phyloP scores from a whole-genome alignment of 2,113 vertebrate species.

The Geococcyx californianus region DNA sequence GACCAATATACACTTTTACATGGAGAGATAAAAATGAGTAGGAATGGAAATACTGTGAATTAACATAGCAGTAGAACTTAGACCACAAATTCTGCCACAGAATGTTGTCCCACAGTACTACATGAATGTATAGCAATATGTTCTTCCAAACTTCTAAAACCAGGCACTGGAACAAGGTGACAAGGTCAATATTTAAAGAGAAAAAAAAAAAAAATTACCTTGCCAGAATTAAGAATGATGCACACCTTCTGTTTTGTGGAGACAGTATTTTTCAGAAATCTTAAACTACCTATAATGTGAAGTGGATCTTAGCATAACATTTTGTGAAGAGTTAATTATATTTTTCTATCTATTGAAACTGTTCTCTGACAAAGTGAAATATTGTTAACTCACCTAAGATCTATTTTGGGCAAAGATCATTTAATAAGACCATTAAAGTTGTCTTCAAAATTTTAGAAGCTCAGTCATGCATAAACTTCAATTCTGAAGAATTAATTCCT shows the following conservation, averaged over 20 bases:
- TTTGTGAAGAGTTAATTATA: neutral
- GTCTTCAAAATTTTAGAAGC: slow-evolving; percentile 35
- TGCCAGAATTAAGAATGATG: neutral
- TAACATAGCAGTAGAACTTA: neutral
- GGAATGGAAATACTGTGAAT: neutral
- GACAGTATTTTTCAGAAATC: neutral
- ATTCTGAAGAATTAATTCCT: neutral
- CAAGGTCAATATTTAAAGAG: neutral
- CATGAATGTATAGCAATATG: neutral
- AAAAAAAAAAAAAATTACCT: neutral
- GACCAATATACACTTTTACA: neutral
- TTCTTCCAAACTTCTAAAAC: neutral
- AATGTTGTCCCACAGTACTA: neutral
- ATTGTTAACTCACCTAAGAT: slow-evolving; percentile 1
- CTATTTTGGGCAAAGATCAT: neutral
- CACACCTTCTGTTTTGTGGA: neutral
- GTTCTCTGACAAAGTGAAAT: neutral
- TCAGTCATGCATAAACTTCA: neutral
- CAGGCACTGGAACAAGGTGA: neutral
- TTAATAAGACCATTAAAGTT: neutral
- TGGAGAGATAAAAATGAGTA: neutral
- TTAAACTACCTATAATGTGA: neutral
- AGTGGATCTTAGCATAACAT: neutral
- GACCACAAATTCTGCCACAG: neutral
- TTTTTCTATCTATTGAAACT: neutral